phyloP scores from a whole-genome alignment of 2,888 invertebrate genomes.

The Netelia inedita region DNA sequence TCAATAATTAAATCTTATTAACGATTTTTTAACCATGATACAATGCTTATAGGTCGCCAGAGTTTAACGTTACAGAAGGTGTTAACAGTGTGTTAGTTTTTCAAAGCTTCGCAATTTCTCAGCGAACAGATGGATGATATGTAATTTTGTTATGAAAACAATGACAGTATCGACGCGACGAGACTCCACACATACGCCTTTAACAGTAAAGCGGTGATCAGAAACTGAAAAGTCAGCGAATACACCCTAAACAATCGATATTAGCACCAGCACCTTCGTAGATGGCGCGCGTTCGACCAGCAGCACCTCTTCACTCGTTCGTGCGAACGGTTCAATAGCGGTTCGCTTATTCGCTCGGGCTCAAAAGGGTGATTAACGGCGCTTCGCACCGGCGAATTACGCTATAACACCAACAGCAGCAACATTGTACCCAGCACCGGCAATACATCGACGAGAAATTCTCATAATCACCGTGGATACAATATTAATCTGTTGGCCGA shows the following conservation, averaged over 20 bases:
- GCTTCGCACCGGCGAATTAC: conserved; percentile 52
- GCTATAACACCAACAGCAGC: conserved; percentile 36
- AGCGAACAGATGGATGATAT: too few species aligned
- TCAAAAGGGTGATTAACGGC: conserved; percentile 67
- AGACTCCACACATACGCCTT: not conserved
- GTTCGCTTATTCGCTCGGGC: conserved; percentile 63
- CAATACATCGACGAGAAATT: conserved; percentile 61
- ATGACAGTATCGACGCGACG: not conserved
- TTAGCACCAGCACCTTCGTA: conserved; percentile 37
- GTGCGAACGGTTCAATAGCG: conserved; percentile 63
- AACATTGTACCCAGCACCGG: conserved; percentile 6
- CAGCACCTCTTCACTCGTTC: conserved; percentile 36
- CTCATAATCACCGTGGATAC: conserved; percentile 65
- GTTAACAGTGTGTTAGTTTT: too few species aligned
- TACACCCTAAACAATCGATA: conserved; percentile 45
- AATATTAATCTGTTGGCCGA: conserved; percentile 59
- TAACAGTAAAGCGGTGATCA: conserved; percentile 11
- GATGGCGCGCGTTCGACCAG: conserved; percentile 19
- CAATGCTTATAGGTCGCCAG: not conserved
- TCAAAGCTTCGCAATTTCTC: too few species aligned
- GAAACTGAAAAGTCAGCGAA: conserved; percentile 30
- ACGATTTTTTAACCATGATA: not conserved
- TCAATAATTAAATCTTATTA: not conserved
- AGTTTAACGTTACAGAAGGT: too few species aligned
- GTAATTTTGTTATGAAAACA: not conserved